Evolutionary conservation across 2,888 invertebrate species (phyloP).

Genomic region (Trissonchulus latispiculum): DNA sequence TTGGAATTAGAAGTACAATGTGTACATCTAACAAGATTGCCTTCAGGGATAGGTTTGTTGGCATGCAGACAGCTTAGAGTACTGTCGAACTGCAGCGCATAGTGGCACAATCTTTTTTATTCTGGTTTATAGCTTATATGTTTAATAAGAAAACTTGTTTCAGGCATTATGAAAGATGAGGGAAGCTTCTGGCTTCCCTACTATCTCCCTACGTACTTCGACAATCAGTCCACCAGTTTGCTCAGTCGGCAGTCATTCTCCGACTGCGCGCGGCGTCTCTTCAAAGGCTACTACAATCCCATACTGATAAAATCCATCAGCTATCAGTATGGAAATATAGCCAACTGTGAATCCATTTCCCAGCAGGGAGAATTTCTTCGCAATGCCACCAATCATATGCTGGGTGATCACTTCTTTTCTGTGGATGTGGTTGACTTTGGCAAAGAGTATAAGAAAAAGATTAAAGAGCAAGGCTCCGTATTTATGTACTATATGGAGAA

Average conservation of each 20-base stretch:
- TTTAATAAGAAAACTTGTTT: background rate
- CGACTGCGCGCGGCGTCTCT: background rate
- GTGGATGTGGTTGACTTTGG: background rate
- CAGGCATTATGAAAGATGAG: constrained; percentile 55
- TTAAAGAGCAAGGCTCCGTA: background rate
- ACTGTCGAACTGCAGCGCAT: too few species aligned
- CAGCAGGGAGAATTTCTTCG: background rate
- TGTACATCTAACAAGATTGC: too few species aligned
- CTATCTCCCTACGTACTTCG: constrained; percentile 32
- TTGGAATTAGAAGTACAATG: too few species aligned
- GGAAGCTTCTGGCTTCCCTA: constrained; percentile 54
- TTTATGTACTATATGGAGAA: constrained; percentile 70
- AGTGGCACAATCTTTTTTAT: too few species aligned
- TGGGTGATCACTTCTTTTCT: background rate
- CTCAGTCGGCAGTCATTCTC: background rate
- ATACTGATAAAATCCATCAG: background rate
- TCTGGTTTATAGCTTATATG: too few species aligned
- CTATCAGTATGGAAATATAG: background rate
- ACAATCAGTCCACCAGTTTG: background rate
- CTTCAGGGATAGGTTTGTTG: too few species aligned
- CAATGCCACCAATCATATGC: background rate
- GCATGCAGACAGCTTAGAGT: too few species aligned
- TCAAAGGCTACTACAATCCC: background rate
- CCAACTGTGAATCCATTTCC: background rate
- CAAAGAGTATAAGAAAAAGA: background rate